These are phyloP conservation scores for Leucophenga montana DNA, from an alignment of 2,888 invertebrate genomes.

Conservation along the genomic window DNA sequence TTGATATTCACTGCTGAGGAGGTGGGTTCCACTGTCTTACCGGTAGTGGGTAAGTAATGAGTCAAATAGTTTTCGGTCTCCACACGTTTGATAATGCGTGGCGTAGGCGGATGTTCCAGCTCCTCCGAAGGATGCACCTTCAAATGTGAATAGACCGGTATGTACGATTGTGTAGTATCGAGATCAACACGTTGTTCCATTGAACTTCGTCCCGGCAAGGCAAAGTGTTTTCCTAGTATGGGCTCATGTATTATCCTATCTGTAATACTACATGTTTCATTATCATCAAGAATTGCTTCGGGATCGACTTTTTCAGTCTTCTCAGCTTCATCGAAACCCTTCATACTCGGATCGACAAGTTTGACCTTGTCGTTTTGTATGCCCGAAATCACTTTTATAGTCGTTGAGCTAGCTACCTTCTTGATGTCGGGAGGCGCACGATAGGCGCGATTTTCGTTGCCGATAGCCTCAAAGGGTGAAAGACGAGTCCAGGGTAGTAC, in stretches of 20 bases:
- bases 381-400: slow-evolving; percentile 78
- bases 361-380: slow-evolving; percentile 38
- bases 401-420: slow-evolving; percentile 83
- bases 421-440: slow-evolving; percentile 83
- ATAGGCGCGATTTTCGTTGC: slow-evolving; percentile 68
- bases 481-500: slow-evolving; percentile 78
- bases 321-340: too few species aligned
- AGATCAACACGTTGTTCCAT: slow-evolving; percentile 74
- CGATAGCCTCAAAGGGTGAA: slow-evolving; percentile 72
- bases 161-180: slow-evolving; percentile 79
- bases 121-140: slow-evolving; percentile 77
- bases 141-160: slow-evolving; percentile 81
- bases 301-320: too few species aligned
- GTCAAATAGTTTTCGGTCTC: slow-evolving; percentile 50
- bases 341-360: not conserved
- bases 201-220: slow-evolving; percentile 73
- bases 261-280: too few species aligned
- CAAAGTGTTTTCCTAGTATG: slow-evolving; percentile 77
- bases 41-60: slow-evolving; percentile 31
- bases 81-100: slow-evolving; percentile 74
- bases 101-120: slow-evolving; percentile 76
- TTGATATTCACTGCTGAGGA: slow-evolving; percentile 35
- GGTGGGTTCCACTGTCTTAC: slow-evolving; percentile 40
- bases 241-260: slow-evolving; percentile 76
- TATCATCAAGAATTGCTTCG: too few species aligned